These are phyloP conservation scores for Heliothis virescens DNA, from an alignment of 1,140 invertebrate genomes.

Conservation along the genomic window DNA sequence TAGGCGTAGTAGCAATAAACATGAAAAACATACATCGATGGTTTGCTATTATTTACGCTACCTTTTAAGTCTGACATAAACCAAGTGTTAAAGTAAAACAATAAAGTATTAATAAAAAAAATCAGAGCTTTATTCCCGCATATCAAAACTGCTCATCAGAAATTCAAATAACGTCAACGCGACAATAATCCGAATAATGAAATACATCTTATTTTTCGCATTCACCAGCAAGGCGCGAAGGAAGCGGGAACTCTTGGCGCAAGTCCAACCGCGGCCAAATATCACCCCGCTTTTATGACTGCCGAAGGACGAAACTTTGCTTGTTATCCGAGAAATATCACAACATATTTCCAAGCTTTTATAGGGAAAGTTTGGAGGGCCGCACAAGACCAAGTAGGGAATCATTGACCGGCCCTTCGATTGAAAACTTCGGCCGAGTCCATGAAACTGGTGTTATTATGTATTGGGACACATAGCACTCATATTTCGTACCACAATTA, in stretches of 20 bases:
- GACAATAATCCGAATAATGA: constrained; percentile 30
- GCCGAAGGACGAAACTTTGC: constrained; percentile 71
- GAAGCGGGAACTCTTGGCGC: constrained; percentile 51
- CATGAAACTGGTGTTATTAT: constrained; percentile 43
- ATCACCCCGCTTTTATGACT: constrained; percentile 52
- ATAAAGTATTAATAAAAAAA: neutral
- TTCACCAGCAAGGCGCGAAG: constrained; percentile 26
- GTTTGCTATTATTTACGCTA: too few relatives aligned
- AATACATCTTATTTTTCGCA: constrained; percentile 21
- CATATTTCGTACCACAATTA: constrained; percentile 29
- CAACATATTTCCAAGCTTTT: constrained; percentile 68
- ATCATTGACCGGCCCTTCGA: constrained; percentile 59
- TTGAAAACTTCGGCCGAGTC: constrained; percentile 47
- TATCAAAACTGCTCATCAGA: neutral
- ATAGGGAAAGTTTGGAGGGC: constrained; percentile 69
- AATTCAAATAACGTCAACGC: constrained; percentile 31
- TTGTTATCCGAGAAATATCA: constrained; percentile 79
- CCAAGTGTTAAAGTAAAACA: too few relatives aligned
- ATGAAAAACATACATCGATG: too few relatives aligned
- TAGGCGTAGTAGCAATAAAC: too few relatives aligned
- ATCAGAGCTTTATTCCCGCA: neutral
- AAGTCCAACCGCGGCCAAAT: constrained; percentile 55
- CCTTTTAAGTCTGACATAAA: too few relatives aligned
- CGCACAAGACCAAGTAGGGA: constrained; percentile 61
- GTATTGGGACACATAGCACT: constrained; percentile 24